Evolutionary conservation across 2,113 vertebrate genomes (phyloP).

Genomic region (Coregonus clupeaformis): DNA sequence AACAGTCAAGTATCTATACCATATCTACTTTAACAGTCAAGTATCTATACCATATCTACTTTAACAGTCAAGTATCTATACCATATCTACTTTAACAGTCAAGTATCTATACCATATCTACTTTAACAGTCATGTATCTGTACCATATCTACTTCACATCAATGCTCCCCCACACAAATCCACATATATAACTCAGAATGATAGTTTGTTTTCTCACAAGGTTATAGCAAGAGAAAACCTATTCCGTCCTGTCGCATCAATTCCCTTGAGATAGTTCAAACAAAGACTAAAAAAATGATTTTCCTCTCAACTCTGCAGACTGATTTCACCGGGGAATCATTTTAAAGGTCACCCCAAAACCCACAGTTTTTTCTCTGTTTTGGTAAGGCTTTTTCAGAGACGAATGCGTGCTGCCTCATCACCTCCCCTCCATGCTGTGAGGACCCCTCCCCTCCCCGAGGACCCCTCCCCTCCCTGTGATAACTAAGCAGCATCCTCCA

Average conservation of each 20-base stretch:
- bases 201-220: too few species aligned
- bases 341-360: not conserved
- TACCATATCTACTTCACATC: not conserved
- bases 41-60: not conserved
- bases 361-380: not conserved
- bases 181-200: not conserved
- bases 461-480: not conserved
- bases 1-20: not conserved
- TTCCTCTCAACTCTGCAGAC: too few species aligned
- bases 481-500: not conserved
- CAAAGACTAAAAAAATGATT: not conserved
- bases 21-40: not conserved
- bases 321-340: not conserved
- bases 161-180: not conserved
- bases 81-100: too few species aligned
- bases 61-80: not conserved
- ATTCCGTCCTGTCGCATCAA: not conserved
- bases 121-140: not conserved
- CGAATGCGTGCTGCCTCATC: not conserved
- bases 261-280: not conserved
- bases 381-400: not conserved
- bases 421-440: not conserved
- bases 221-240: not conserved
- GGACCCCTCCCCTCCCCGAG: not conserved
- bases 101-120: not conserved